Conservation (phyloP, 2,113 vertebrate species). For the Campylorhamphus procurvoides region DNA sequence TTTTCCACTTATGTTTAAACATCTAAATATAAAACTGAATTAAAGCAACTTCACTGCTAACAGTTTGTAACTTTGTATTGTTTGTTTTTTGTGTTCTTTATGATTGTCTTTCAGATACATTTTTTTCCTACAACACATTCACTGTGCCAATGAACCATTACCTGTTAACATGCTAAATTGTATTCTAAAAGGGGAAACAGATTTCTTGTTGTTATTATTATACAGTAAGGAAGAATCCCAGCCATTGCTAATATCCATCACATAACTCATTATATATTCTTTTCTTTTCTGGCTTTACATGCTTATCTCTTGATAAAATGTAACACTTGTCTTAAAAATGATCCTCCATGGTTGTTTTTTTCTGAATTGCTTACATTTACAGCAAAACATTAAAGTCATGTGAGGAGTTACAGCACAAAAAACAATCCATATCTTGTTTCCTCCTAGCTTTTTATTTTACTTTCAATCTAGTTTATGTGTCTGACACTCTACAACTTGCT, state of each 20-base stretch:
- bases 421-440: conserved; percentile 22
- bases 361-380: not conserved
- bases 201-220: not conserved
- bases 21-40: not conserved
- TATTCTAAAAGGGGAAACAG: not conserved
- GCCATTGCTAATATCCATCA: not conserved
- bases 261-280: not conserved
- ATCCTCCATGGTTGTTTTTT: not conserved
- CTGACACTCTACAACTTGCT: not conserved
- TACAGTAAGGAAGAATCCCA: not conserved
- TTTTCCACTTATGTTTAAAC: not conserved
- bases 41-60: not conserved
- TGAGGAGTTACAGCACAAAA: not conserved
- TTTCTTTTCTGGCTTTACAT: not conserved
- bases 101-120: not conserved
- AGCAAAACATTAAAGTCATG: conserved; percentile 11
- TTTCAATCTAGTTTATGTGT: not conserved
- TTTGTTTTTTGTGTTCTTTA: not conserved
- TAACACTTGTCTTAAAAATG: not conserved
- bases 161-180: not conserved
- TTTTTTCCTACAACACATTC: not conserved
- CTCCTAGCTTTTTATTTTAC: not conserved
- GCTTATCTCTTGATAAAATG: not conserved
- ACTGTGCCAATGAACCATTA: not conserved
- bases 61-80: not conserved